These are phyloP conservation scores for Sardina pilchardus DNA, from an alignment of 2,113 vertebrate genomes.

Conservation along the genomic window DNA sequence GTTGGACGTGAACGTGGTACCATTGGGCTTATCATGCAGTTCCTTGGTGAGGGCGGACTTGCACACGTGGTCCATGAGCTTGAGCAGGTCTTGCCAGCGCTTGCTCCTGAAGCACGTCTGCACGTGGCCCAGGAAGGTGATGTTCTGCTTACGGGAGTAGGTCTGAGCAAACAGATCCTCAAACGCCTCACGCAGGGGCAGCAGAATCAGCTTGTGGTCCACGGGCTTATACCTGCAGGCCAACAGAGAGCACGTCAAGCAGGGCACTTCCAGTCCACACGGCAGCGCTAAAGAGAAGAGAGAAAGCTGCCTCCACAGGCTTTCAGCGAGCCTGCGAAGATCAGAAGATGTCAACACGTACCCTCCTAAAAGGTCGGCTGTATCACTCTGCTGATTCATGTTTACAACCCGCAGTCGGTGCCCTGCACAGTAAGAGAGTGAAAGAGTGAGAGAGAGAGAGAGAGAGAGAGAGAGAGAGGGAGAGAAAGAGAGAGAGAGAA, in stretches of 20 bases:
- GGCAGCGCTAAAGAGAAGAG: background rate
- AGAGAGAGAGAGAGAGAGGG: background rate
- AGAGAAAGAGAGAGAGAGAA: background rate
- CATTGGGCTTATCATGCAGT: slow-evolving; percentile 76
- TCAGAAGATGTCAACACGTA: slow-evolving; percentile 63
- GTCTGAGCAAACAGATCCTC: slow-evolving; percentile 95
- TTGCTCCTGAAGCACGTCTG: slow-evolving; percentile 94
- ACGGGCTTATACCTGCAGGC: slow-evolving; percentile 90
- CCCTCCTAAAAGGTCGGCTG: slow-evolving; percentile 93
- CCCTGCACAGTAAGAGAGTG: slow-evolving; percentile 66
- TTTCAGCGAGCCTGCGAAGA: background rate
- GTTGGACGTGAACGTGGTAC: slow-evolving; percentile 61
- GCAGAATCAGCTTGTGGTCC: slow-evolving; percentile 88
- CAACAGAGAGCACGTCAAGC: background rate
- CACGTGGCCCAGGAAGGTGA: slow-evolving; percentile 92
- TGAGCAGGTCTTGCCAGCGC: slow-evolving; percentile 92
- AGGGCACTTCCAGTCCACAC: background rate
- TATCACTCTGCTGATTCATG: slow-evolving; percentile 99
- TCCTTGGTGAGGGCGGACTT: slow-evolving; percentile 86
- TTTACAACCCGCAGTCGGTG: slow-evolving; percentile 87
- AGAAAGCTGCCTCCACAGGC: background rate
- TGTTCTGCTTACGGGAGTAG: slow-evolving; percentile 94
- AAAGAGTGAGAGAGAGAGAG: background rate
- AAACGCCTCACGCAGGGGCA: slow-evolving; percentile 90
- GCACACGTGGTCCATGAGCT: slow-evolving; percentile 93